Base-by-base conservation (phyloP, 2,797 vertebrate genomes). In the Schizopygopsis pylzovi region DNA sequence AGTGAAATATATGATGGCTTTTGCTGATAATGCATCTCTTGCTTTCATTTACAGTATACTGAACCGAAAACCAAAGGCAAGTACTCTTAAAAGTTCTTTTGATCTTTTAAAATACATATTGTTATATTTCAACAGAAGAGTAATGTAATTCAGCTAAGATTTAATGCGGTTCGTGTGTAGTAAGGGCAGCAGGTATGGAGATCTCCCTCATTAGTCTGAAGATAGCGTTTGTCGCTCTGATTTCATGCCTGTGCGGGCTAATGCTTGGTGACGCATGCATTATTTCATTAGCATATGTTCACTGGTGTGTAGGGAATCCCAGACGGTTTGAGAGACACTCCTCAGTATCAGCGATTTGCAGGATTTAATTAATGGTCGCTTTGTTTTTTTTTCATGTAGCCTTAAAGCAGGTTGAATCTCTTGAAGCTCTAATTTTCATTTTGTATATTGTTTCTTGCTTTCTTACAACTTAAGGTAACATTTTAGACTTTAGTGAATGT, bases 21-120 rank as follows among this genome's bases (percentile, higher is more conserved):
- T 20, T 45, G 13, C 63, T 81, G 77, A 81, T 41, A 47, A 56
- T 68, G 33, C 22, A 28, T 37, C 28, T 65, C 39, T 85, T 56
- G 8, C 28, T 84, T 67, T 91, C 71, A 90, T 92, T 92, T 94
- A 84, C 94, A 98, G 97, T 96, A 95, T 97, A 95, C 97, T 96
- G 97, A 98, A 96, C 97, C 97, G 96, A 98, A 98, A 98, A 96
- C 97, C 96, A 99, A 98, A 98, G 97, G 98, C 98, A 94, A 97
- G 95, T 91, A 68, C n/a, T 83, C 83, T 25, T 81, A 43, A 16
- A 52, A 47, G 61, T 86, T n/a, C 56, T 45, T 79, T 25, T 87
- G 68, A 85, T 80, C 52, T 49, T n/a, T n/a, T 4, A 15, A 47
- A 56, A 81, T 86, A 28, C 28, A 78, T 61, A 28, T 49, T 28